Evolutionary conservation across 1,140 invertebrate species (phyloP).

Genomic region (Plutomurus gul): DNA sequence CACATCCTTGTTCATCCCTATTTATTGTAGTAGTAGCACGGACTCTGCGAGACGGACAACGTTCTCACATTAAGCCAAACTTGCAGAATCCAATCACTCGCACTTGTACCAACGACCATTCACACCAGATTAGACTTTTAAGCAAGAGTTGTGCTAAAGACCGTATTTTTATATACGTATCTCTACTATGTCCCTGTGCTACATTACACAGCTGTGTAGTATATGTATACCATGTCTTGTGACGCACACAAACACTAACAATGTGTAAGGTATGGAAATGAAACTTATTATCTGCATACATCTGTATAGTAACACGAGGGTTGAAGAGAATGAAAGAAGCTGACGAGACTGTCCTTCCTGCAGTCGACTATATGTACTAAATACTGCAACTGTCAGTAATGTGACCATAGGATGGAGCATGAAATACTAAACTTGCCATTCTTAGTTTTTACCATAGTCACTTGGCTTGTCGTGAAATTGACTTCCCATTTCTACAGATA

Average conservation of each 20-base stretch:
- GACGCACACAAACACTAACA: no score
- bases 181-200: no score
- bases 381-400: constrained; percentile 18
- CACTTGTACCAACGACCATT: constrained; percentile 7
- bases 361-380: no score
- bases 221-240: no score
- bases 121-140: constrained; percentile 1
- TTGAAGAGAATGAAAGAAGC: neutral
- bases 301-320: neutral
- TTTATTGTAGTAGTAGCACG: no score
- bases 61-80: neutral
- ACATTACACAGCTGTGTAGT: no score
- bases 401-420: neutral
- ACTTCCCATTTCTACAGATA: neutral
- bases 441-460: neutral
- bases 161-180: no score
- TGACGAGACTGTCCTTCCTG: neutral
- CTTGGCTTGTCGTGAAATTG: neutral
- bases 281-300: neutral
- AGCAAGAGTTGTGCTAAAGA: neutral
- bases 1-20: no score
- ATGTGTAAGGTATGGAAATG: neutral
- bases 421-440: constrained; percentile 24
- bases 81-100: neutral
- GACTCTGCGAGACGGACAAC: no score